Percentiles rank a stretch among this genome's conserved stretches.
Conservation (phyloP, 1,140 invertebrate genomes). For the Diabrotica undecimpunctata region DNA sequence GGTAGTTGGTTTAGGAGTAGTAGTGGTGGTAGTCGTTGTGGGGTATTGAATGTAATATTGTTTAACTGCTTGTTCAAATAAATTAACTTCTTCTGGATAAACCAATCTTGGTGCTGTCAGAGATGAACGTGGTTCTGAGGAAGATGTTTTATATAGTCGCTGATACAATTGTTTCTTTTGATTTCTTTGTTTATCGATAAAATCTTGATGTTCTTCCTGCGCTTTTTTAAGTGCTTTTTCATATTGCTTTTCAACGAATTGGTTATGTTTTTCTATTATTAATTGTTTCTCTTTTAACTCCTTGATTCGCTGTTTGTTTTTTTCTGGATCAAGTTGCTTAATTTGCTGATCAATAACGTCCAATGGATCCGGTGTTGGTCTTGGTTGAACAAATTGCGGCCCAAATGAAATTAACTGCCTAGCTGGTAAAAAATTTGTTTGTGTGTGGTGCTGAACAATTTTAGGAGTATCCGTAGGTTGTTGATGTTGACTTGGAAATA, state of each 20-base stretch:
- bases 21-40: constrained; percentile 48
- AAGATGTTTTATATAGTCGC: constrained; percentile 44
- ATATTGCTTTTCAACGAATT: constrained; percentile 65
- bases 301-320: constrained; percentile 59
- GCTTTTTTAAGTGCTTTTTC: constrained; percentile 66
- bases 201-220: constrained; percentile 60
- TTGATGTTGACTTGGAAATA: constrained; percentile 15
- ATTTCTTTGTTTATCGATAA: constrained; percentile 55
- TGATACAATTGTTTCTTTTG: constrained; percentile 48
- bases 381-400: constrained; percentile 42
- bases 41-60: constrained; percentile 53
- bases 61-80: constrained; percentile 50
- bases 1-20: constrained; percentile 45
- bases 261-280: constrained; percentile 65
- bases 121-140: constrained; percentile 22
- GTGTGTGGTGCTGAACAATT: constrained; percentile 44
- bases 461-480: constrained; percentile 10
- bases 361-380: constrained; percentile 43
- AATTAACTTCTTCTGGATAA: constrained; percentile 47
- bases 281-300: constrained; percentile 60
- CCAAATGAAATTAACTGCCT: constrained; percentile 38
- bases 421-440: constrained; percentile 45
- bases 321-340: constrained; percentile 51
- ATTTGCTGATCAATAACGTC: constrained; percentile 46
- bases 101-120: constrained; percentile 41